A percentile compares a stretch with the other conserved stretches of the same genome.
Evolutionary conservation across 53 echinoderm and acorn worm species (phyloP).

Genomic region (Crossaster papposus): DNA sequence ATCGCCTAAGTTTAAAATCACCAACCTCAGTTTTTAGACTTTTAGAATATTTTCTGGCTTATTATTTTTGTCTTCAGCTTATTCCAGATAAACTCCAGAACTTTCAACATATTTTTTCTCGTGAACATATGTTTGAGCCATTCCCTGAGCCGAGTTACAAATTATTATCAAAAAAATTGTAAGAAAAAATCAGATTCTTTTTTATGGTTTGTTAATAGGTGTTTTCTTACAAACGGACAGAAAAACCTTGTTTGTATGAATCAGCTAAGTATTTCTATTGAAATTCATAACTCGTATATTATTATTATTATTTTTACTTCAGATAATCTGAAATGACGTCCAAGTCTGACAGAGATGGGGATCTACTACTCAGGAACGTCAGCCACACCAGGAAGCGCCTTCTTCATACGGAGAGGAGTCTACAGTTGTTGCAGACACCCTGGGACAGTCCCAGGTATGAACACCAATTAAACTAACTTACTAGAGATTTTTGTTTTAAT

Average conservation of each 20-base stretch:
- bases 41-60: not conserved
- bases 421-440: conserved; percentile 84
- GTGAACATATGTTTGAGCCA: not conserved
- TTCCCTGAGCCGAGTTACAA: not conserved
- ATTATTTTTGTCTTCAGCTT: not conserved
- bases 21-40: not conserved
- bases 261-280: not conserved
- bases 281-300: not conserved
- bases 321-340: conserved; percentile 44
- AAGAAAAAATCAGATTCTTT: not conserved
- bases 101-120: not conserved
- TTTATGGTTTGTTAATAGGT: not conserved
- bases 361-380: conserved; percentile 79
- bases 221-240: not conserved
- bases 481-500: no score
- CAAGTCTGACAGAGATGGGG: conserved; percentile 66
- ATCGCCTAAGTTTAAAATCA: not conserved
- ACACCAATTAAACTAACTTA: no score
- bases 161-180: not conserved
- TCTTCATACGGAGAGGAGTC: conserved; percentile 81
- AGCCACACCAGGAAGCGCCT: conserved; percentile 74
- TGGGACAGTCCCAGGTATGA: conserved; percentile 40
- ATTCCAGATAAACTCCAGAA: no score
- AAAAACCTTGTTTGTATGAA: no score
- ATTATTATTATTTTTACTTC: not conserved